These are phyloP conservation scores for Eucriotettix oculatus DNA, from an alignment of 2,888 invertebrate species.

Conservation along the genomic window DNA sequence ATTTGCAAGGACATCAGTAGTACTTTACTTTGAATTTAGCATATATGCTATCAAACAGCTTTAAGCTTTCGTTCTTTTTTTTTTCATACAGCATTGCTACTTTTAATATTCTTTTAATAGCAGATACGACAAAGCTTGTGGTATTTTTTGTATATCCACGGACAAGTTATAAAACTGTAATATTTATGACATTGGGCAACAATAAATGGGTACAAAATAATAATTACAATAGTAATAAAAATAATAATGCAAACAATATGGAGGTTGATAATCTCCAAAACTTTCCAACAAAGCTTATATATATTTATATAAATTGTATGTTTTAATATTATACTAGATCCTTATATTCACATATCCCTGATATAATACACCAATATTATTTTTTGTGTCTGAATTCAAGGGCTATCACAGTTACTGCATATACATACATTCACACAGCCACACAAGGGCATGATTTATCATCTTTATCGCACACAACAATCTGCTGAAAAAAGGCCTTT, in stretches of 20 bases:
- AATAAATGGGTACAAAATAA: neutral
- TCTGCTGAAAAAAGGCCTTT: neutral
- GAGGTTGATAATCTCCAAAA: slow-evolving; percentile 6
- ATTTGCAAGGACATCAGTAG: too few relatives aligned
- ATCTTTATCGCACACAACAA: neutral
- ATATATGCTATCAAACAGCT: too few relatives aligned
- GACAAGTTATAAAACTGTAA: neutral
- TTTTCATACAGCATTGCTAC: too few relatives aligned
- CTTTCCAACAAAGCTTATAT: slow-evolving; percentile 10
- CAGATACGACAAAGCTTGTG: too few relatives aligned
- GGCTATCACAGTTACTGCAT: slow-evolving; percentile 14
- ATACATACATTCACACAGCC: slow-evolving; percentile 6
- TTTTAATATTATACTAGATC: neutral
- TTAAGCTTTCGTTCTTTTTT: too few relatives aligned
- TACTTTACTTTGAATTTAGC: too few relatives aligned
- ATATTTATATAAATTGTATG: neutral
- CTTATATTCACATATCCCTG: slow-evolving; percentile 9
- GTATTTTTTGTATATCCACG: neutral
- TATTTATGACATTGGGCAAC: neutral
- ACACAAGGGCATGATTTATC: neutral
- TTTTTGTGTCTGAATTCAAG: slow-evolving; percentile 1
- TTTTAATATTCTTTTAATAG: too few relatives aligned
- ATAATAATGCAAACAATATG: slow-evolving; percentile 3
- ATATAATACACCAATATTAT: slow-evolving; percentile 8
- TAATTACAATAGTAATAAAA: neutral